Percentiles rank a stretch among this genome's conserved stretches.
Conservation (phyloP, 2,113 vertebrate species). For the Triplophysa tibetana region DNA sequence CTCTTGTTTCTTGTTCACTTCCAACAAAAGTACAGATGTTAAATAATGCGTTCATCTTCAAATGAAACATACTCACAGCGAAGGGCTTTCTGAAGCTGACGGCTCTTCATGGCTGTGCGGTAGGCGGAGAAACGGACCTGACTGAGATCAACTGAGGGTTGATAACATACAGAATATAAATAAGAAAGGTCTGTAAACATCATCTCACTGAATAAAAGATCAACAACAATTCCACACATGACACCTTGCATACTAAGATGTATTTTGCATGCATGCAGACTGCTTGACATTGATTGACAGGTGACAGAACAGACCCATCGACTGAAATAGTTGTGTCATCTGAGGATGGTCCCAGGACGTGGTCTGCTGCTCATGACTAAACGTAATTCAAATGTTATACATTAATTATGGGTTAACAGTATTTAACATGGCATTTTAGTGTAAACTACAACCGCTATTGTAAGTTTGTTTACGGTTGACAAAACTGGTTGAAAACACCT, state of each 20-base stretch:
- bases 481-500: neutral
- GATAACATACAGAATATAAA: neutral
- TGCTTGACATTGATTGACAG: conserved; percentile 9
- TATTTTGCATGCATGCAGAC: neutral
- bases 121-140: conserved; percentile 87
- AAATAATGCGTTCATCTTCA: neutral
- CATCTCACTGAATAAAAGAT: neutral
- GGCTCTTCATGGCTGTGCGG: conserved; percentile 86
- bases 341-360: conserved; percentile 88
- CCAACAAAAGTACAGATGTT: too few relatives aligned
- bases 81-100: conserved; percentile 81
- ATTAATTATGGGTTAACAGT: too few relatives aligned
- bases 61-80: conserved; percentile 76
- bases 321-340: conserved; percentile 85
- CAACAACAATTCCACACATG: neutral
- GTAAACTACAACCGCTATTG: neutral
- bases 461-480: neutral
- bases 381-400: conserved; percentile 8
- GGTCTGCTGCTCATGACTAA: conserved; percentile 83
- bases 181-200: neutral
- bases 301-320: conserved; percentile 71
- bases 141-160: conserved; percentile 78
- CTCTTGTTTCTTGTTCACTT: too few relatives aligned
- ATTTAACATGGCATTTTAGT: too few relatives aligned
- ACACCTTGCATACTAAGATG: too few relatives aligned